Percentiles rank a stretch among this genome's conserved stretches.
Conservation (phyloP, 1,140 invertebrate species). For the Drosophila kikkawai region DNA sequence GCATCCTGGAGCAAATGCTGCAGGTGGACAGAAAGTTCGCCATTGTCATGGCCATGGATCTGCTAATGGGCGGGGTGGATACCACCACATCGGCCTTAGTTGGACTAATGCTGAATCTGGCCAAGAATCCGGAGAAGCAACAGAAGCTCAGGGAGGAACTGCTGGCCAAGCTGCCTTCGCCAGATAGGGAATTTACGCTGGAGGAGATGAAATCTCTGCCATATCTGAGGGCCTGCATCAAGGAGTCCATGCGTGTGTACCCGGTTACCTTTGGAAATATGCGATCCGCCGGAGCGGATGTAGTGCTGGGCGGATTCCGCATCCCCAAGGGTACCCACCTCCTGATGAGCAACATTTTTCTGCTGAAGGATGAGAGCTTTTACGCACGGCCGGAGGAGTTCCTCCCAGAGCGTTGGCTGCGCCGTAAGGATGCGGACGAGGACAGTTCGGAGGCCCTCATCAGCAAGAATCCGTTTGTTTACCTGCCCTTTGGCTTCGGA, state of each 20-base stretch:
- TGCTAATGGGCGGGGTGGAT: constrained; percentile 91
- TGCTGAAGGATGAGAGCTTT: constrained; percentile 85
- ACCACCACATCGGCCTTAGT: constrained; percentile 84
- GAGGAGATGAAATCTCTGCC: constrained; percentile 78
- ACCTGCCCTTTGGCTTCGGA: constrained; percentile 88
- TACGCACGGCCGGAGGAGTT: constrained; percentile 86
- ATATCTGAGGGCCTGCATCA: constrained; percentile 86
- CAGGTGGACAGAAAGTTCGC: constrained; percentile 87
- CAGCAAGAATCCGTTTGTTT: constrained; percentile 86
- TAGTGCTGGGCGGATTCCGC: constrained; percentile 91
- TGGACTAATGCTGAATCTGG: constrained; percentile 63
- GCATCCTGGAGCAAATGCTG: constrained; percentile 87
- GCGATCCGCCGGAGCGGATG: constrained; percentile 90
- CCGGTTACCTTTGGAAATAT: constrained; percentile 95
- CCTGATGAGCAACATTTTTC: constrained; percentile 71
- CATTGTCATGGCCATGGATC: constrained; percentile 89
- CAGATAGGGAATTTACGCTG: constrained; percentile 74
- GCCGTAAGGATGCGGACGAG: constrained; percentile 17
- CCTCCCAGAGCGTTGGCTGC: constrained; percentile 87
- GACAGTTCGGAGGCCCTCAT: constrained; percentile 45
- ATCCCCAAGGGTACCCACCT: constrained; percentile 90
- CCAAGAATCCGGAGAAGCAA: constrained; percentile 86
- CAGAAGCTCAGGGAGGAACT: constrained; percentile 86
- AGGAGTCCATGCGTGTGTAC: constrained; percentile 90
- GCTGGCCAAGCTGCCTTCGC: constrained; percentile 51